Evolutionary conservation across 2,888 invertebrate species (phyloP).

Genomic region (Harmothoe impar): DNA sequence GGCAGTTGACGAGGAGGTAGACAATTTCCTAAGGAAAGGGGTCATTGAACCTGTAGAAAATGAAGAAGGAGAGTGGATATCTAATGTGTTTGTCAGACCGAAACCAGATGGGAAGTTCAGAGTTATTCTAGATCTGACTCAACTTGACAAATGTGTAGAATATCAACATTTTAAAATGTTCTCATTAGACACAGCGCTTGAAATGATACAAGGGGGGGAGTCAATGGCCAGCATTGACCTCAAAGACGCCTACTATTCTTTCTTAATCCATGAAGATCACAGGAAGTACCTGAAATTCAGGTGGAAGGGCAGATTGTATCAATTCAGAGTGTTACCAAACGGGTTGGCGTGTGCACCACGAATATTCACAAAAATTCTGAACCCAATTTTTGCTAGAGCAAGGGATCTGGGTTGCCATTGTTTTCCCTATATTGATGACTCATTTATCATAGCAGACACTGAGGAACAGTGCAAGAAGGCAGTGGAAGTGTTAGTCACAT

Average conservation of each 20-base stretch:
- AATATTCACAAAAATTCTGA: too few species aligned
- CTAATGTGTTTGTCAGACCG: too few species aligned
- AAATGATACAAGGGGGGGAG: too few species aligned
- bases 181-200: too few species aligned
- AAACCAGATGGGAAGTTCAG: too few species aligned
- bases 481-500: background rate
- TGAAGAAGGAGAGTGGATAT: too few species aligned
- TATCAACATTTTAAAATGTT: background rate
- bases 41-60: background rate
- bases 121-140: background rate
- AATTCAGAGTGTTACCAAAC: too few species aligned
- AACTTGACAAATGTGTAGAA: background rate
- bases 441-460: background rate
- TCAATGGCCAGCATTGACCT: too few species aligned
- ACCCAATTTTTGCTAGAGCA: background rate
- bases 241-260: too few species aligned
- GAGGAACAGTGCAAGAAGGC: background rate
- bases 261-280: background rate
- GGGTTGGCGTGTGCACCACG: too few species aligned
- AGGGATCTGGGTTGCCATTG: background rate
- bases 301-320: too few species aligned
- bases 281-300: background rate
- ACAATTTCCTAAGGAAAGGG: background rate
- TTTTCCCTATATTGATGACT: too few species aligned
- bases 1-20: background rate